Evolutionary conservation across 2,797 vertebrate species (phyloP).

Genomic region (Oceanodroma leucorhoa): DNA sequence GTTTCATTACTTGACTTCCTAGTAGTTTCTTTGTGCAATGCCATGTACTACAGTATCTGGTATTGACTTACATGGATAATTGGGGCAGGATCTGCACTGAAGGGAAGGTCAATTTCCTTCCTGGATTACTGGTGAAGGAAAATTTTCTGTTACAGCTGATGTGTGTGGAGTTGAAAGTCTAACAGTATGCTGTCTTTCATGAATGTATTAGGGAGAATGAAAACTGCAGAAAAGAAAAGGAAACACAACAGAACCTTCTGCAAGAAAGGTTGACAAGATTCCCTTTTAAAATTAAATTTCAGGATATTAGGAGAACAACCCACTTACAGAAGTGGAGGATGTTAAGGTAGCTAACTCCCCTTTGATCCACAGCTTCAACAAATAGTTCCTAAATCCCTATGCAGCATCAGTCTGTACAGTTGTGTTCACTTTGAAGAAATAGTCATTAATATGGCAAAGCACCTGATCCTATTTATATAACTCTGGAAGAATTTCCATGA

Average conservation of each 20-base stretch:
- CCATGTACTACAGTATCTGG: background rate
- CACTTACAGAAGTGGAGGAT: background rate
- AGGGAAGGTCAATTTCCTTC: background rate
- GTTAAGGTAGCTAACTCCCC: background rate
- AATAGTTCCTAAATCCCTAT: background rate
- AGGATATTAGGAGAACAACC: background rate
- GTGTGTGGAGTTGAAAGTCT: background rate
- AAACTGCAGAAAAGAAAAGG: background rate
- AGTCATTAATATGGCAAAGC: background rate
- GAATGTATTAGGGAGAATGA: background rate
- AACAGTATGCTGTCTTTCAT: background rate
- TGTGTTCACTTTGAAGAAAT: background rate
- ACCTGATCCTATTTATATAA: background rate
- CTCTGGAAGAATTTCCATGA: background rate
- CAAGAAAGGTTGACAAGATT: background rate
- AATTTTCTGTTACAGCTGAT: background rate
- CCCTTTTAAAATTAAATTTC: background rate
- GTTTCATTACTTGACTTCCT: background rate
- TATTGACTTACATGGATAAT: background rate
- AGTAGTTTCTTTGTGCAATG: background rate
- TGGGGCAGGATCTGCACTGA: background rate
- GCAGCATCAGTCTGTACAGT: background rate
- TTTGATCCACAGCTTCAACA: background rate
- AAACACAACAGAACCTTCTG: background rate
- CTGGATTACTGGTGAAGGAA: background rate